These are phyloP conservation scores for Drosophila incognita DNA, from an alignment of 2,888 invertebrate species.

Conservation along the genomic window DNA sequence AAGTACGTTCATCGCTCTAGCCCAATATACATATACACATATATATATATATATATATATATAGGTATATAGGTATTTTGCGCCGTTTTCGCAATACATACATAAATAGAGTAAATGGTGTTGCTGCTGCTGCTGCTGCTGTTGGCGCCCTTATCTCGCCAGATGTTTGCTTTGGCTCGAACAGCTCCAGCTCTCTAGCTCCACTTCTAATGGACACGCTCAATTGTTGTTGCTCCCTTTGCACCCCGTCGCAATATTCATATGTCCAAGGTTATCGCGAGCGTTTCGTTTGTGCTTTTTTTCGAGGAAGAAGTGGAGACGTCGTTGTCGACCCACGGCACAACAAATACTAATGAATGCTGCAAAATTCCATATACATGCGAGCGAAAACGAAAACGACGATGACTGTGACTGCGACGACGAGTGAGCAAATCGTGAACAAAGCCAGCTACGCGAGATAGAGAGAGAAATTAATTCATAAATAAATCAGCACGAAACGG, in stretches of 20 bases:
- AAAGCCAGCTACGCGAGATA: conserved; percentile 62
- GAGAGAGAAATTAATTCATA: conserved; percentile 75
- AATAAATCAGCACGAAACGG: conserved; percentile 68
- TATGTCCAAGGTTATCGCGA: conserved; percentile 66
- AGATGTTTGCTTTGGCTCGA: conserved; percentile 67
- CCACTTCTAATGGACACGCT: conserved; percentile 44
- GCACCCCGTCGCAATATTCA: conserved; percentile 28
- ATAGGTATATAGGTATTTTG: neutral
- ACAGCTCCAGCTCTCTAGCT: conserved; percentile 37
- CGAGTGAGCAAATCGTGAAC: conserved; percentile 50
- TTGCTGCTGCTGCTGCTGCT: conserved; percentile 15
- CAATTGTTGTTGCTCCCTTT: conserved; percentile 32
- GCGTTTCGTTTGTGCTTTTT: conserved; percentile 7
- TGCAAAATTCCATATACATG: conserved; percentile 69
- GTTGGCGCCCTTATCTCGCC: conserved; percentile 69
- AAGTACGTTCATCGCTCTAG: conserved; percentile 61
- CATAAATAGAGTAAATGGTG: conserved; percentile 16
- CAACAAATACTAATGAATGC: conserved; percentile 63
- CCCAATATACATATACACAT: conserved; percentile 11
- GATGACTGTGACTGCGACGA: conserved; percentile 7
- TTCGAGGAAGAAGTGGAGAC: conserved; percentile 46
- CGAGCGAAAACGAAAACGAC: conserved; percentile 25
- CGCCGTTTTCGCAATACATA: conserved; percentile 60
- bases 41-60: conserved; percentile 8
- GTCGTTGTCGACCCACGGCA: conserved; percentile 68